Base-by-base conservation (phyloP, 2,888 invertebrate genomes). In the Chrysolina oricalcia region DNA sequence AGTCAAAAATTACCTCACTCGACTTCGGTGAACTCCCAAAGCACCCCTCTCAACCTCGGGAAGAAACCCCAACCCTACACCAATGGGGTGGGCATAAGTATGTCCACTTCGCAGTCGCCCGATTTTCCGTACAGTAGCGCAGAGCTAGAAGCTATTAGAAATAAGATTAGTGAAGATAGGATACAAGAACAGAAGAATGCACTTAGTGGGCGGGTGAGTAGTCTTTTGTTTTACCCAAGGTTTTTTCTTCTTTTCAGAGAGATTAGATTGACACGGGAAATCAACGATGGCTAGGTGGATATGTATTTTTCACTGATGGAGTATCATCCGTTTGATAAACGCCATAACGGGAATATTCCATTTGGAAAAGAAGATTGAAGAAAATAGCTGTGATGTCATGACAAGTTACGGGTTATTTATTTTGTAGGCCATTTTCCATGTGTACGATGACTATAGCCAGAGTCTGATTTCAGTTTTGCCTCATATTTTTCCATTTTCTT, bases 1-100 rank as follows among this genome's bases (percentile, higher is more conserved):
- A 87, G 87, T 87, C 87, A 85, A 76, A 85, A 83, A 81, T 82
- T 86, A 86, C 87, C 87, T 86, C 87, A 86, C 73, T 81, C 75
- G 53, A 74, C 62, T n/a, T 53, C 76, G 19, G 59, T 46, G 17
- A 73, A 72, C 56, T 74, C 78, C 41, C 78, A 77, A 66, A 78
- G 76, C 56, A 72, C 75, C 6, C 79, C 81, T 10, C 74, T 80
- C 74, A 77, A 81, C 69, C 73, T 81, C 41, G 81, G 80, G 23
- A 81, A 71, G 23, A 81, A 70, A 66, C 43, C 43, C 67, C 67
- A 73, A 21, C 72, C 76, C 13, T 77, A 75, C 73, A 71, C 77
- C 68, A 77, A 73, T 62, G 78, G 75, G 59, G 72, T 63, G 67
- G 72, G 73, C 69, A 13, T 69, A 15, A 72, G 69, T 56, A 50